Percentiles rank a stretch among this genome's conserved stretches.
Conservation (phyloP, 1,140 invertebrate species). For the Apis florea region DNA sequence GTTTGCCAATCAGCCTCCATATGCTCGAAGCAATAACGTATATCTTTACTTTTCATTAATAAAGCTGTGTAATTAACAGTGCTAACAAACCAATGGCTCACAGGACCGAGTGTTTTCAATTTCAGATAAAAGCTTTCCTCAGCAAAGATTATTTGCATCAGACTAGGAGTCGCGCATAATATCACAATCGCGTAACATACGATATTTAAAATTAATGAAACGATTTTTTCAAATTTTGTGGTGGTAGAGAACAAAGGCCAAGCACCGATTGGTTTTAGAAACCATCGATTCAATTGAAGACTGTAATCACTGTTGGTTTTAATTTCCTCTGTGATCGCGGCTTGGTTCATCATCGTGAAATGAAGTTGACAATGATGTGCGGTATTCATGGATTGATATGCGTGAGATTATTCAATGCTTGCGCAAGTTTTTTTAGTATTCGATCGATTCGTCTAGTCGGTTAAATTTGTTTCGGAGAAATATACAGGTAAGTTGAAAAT, state of each 20-base stretch:
- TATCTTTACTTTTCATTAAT: constrained; percentile 16
- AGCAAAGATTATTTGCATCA: constrained; percentile 4
- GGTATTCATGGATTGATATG: not conserved
- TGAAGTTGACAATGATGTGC: not conserved
- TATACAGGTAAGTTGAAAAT: not conserved
- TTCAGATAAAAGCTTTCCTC: constrained; percentile 13
- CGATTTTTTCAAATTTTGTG: not conserved
- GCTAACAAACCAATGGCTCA: constrained; percentile 40
- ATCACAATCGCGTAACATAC: constrained; percentile 10
- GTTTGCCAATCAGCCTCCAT: constrained; percentile 49
- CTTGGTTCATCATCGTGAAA: not conserved
- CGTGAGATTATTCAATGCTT: not conserved
- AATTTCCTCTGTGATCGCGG: constrained; percentile 3
- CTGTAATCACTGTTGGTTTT: constrained; percentile 30
- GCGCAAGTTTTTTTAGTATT: not conserved
- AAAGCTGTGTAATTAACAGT: constrained; percentile 40
- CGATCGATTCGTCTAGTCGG: not conserved
- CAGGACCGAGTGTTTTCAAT: constrained; percentile 18
- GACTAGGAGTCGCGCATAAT: not conserved
- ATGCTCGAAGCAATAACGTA: constrained; percentile 40
- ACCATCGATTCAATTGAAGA: constrained; percentile 47
- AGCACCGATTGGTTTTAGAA: constrained; percentile 50
- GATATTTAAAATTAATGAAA: not conserved
- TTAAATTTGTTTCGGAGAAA: not conserved
- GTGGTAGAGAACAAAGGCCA: constrained; percentile 19